Evolutionary conservation across 2,888 invertebrate genomes (phyloP), one percentile per base, ranked within the genome.

Genomic region (Diogma glabrata): DNA sequence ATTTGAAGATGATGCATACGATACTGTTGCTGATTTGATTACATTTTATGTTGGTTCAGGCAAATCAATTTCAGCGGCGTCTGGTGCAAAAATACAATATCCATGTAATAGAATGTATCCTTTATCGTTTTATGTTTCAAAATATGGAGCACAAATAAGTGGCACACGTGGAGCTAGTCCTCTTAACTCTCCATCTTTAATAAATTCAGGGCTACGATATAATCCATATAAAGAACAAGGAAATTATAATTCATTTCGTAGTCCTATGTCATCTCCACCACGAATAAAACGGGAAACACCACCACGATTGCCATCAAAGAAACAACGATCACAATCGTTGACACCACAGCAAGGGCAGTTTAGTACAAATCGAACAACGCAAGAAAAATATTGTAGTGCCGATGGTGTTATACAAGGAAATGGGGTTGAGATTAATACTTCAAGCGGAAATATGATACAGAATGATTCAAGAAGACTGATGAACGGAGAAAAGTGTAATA

Each of bases 1-100:
- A 64, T 92, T 95, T 65, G 95, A 95, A 69, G 92, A 92, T 63
- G 90, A 92, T 65, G 84, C 88, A 1, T 95, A 92, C 63, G 90
- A 90, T 64, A 91, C 91, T 3, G 89, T 95, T 17, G 87, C 92
- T 1, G 92, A 93, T 67, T 77, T 96, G 51, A 91, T 95, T 56
- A 92, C 92, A 6, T 92, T 85, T 57, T 94, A 95, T 66, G 91
- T 94, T 20, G 89, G 90, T 2, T 90, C 89, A 45, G 88, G 87
- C 49, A 87, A 90, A 62, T 83, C 90, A 1, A 87, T 95, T 62
- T 93, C 94, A 2, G 80, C 81, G 6, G 86, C 86, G 0, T 93
- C 92, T 2, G 90, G 91, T 0, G 93, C 93, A 1, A 76, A 87
- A 50, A 91, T 95, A 53, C 82, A 84, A 59, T 83, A 79, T 55